Conservation (phyloP, 1,140 invertebrate genomes). For the Zaprionus lachaisei region DNA sequence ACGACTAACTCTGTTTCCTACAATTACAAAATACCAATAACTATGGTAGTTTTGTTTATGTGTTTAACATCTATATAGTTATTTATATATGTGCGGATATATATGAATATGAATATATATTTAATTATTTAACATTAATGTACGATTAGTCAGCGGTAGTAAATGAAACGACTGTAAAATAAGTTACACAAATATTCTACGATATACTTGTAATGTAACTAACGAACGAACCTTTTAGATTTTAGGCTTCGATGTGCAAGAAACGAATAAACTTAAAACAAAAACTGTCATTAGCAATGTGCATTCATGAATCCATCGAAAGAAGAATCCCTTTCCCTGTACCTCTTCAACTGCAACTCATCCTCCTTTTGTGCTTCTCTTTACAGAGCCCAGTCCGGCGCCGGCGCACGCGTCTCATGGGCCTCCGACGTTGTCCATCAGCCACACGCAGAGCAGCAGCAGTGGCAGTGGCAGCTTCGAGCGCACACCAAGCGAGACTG, state of each 20-base stretch:
- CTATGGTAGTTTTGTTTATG: conserved; percentile 74
- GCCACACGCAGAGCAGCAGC: conserved; percentile 51
- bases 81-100: conserved; percentile 40
- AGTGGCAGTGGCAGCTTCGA: conserved; percentile 65
- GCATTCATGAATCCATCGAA: not conserved
- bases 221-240: conserved; percentile 76
- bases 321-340: not conserved
- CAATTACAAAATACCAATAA: conserved; percentile 79
- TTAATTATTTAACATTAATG: conserved; percentile 68
- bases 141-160: conserved; percentile 63
- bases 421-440: conserved; percentile 60
- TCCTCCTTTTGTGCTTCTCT: not conserved
- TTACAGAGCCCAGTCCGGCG: conserved; percentile 72
- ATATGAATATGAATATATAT: conserved; percentile 66
- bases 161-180: conserved; percentile 78
- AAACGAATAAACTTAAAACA: conserved; percentile 77
- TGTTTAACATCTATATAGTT: conserved; percentile 27
- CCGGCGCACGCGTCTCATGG: conserved; percentile 60
- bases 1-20: conserved; percentile 82
- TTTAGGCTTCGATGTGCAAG: conserved; percentile 79
- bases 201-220: conserved; percentile 64
- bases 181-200: conserved; percentile 69
- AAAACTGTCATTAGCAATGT: conserved; percentile 6
- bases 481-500: conserved; percentile 60
- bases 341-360: not conserved